phyloP scores from a whole-genome alignment of 2,113 vertebrate species.

The Zapornia atra region DNA sequence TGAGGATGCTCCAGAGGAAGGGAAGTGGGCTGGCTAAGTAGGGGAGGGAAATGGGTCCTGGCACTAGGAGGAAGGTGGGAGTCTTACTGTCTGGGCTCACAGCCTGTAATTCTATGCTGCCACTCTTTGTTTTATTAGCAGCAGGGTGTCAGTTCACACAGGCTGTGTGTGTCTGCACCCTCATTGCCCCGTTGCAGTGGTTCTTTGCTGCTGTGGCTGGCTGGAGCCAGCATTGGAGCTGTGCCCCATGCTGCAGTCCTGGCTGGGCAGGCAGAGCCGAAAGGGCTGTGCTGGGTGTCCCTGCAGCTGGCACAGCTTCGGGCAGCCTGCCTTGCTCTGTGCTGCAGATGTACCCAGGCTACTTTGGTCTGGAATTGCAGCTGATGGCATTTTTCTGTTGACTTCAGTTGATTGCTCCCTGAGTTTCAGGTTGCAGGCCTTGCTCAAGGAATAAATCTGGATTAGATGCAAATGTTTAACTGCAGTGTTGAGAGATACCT shows the following conservation, averaged over 20 bases:
- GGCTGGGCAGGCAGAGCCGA: neutral
- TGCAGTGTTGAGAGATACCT: neutral
- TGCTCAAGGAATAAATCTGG: neutral
- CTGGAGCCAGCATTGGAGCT: accelerated
- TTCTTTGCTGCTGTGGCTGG: accelerated
- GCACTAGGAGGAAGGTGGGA: neutral
- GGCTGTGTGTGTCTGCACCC: accelerated
- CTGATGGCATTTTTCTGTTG: neutral
- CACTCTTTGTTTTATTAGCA: accelerated
- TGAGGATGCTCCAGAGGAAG: neutral
- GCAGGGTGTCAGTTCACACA: accelerated
- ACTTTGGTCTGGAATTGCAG: neutral
- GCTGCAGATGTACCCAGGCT: accelerated
- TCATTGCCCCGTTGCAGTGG: accelerated
- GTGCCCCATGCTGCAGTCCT: neutral
- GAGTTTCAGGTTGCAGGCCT: neutral
- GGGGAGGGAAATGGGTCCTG: neutral
- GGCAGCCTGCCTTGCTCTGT: neutral
- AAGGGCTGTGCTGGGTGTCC: accelerated
- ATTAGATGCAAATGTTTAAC: neutral
- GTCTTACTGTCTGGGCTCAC: neutral
- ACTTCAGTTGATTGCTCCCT: neutral
- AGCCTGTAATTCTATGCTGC: neutral
- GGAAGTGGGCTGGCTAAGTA: neutral
- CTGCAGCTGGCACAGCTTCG: no score